Evolutionary conservation across 2,797 vertebrate genomes (phyloP), one percentile per base, ranked within the genome.

Genomic region (Acanthis flammea): DNA sequence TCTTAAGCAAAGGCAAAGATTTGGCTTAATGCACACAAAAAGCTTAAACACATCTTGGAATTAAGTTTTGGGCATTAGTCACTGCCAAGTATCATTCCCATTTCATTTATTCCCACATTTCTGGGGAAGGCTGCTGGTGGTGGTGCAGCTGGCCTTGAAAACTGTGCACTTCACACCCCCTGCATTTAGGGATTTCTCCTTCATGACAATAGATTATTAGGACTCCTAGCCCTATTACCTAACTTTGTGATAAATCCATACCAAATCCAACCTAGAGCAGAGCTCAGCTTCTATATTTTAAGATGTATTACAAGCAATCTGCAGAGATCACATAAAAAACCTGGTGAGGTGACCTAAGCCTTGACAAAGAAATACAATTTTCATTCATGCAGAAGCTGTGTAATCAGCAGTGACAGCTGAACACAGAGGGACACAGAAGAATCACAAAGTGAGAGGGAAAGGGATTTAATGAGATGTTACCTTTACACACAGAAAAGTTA

Each of bases 161-260:
- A 17, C 8, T 14, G 7, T 6, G 14, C 22, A 39, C 28, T 79
- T 66, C 39, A 48, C n/a, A 61, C 4, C 7, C 12, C 4, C 45
- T 27, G 30, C 12, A 48, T 48, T 66, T 62, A 79, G 11, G 12
- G 25, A 41, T 35, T 68, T 75, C 4, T 66, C 51, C 39, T 72
- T 85, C 55, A 24, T 0, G 1, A 12, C 0, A 86, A 17, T 0
- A 65, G 6, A 39, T n/a, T 53, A 68, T 61, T 39, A 87, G 14
- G n/a, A 79, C 7, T 74, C 86, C 44, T 35, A 81, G 39, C 12
- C 25, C 24, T 48, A 19, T 45, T 65, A 28, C 41, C 9, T 72
- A 35, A 50, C 15, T 71, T 45, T 47, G 18, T 23, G 12, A 70
- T 7, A 35, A 86, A 51, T 24, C 39, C 44, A 53, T 11, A 27